Percentiles rank a stretch among this genome's conserved stretches.
phyloP scores from a whole-genome alignment of 1,140 invertebrate species.

The Lordiphosa collinella region DNA sequence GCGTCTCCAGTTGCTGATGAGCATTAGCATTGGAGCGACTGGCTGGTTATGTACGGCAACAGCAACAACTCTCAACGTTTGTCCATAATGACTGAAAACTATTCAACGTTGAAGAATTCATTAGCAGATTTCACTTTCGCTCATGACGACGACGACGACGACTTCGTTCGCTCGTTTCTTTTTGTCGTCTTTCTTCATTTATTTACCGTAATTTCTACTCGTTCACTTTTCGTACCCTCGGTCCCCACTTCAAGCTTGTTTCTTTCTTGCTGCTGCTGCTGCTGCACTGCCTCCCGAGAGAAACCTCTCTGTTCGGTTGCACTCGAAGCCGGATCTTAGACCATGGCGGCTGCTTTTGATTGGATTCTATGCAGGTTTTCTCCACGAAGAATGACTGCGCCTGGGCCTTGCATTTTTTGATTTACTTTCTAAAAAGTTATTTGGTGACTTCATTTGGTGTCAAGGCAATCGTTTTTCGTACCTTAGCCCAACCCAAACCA shows the following conservation, averaged over 20 bases:
- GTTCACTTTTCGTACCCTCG: conserved; percentile 51
- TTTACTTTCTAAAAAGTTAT: conserved; percentile 54
- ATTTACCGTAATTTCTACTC: conserved; percentile 77
- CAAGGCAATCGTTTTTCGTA: conserved; percentile 45
- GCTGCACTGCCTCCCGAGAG: conserved; percentile 41
- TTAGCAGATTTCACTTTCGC: conserved; percentile 79
- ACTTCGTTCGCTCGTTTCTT: conserved; percentile 53
- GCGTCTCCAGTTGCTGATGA: conserved; percentile 32
- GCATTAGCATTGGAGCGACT: conserved; percentile 27
- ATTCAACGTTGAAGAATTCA: conserved; percentile 79
- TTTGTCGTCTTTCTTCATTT: conserved; percentile 49
- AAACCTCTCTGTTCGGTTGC: conserved; percentile 37
- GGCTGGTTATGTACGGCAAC: conserved; percentile 38
- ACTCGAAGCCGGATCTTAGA: conserved; percentile 57
- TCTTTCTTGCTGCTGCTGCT: conserved; percentile 3
- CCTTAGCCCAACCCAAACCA: conserved; percentile 65
- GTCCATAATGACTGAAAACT: conserved; percentile 78
- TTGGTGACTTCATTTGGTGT: conserved; percentile 34
- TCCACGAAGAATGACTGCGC: neutral
- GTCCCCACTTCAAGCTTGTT: conserved; percentile 1
- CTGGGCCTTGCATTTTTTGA: conserved; percentile 43
- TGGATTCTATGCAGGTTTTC: conserved; percentile 13
- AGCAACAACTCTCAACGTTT: conserved; percentile 24
- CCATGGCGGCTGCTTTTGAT: conserved; percentile 3
- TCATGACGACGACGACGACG: conserved; percentile 60